Conservation (phyloP, 2,113 vertebrate species). For the Corydoras sp. region DNA sequence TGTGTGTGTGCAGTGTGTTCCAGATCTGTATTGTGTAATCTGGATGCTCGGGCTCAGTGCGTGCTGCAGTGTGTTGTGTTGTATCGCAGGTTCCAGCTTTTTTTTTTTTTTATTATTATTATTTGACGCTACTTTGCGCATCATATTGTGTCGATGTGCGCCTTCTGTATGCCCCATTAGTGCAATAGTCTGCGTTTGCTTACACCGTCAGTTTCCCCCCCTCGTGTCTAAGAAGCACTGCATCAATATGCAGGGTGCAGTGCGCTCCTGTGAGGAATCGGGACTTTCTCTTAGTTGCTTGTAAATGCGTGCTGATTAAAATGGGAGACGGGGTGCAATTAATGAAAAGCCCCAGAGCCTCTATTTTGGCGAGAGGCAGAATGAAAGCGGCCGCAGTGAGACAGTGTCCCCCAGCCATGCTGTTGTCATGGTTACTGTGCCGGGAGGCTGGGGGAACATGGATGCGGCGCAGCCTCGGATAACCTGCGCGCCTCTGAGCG, state of each 20-base stretch:
- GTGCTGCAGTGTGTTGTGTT: not conserved
- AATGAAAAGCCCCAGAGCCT: slow-evolving; percentile 58
- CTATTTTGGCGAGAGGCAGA: slow-evolving; percentile 60
- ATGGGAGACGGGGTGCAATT: slow-evolving; percentile 55
- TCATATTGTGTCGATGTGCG: not conserved
- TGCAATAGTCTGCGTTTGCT: slow-evolving; percentile 9
- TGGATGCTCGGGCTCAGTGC: not conserved
- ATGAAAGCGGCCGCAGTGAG: slow-evolving; percentile 72
- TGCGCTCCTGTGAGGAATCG: slow-evolving; percentile 6
- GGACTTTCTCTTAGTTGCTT: slow-evolving; percentile 10
- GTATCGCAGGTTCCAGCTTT: not conserved
- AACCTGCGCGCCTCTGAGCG: slow-evolving; percentile 29
- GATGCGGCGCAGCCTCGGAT: slow-evolving; percentile 54
- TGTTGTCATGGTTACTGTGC: slow-evolving; percentile 98
- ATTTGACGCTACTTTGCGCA: not conserved
- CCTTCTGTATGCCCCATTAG: not conserved
- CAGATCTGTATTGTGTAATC: not conserved
- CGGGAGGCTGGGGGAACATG: slow-evolving; percentile 79
- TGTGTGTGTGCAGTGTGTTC: not conserved
- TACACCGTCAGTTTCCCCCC: slow-evolving; percentile 25
- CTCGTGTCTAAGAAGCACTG: slow-evolving; percentile 5
- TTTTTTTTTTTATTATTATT: not conserved
- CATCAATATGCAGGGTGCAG: slow-evolving; percentile 34
- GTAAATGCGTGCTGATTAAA: slow-evolving; percentile 44
- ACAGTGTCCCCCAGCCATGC: slow-evolving; percentile 86